A percentile compares a stretch with the other conserved stretches of the same genome.
phyloP scores from a whole-genome alignment of 92 coral and sea anemone genomes.

The Bergia sp. region DNA sequence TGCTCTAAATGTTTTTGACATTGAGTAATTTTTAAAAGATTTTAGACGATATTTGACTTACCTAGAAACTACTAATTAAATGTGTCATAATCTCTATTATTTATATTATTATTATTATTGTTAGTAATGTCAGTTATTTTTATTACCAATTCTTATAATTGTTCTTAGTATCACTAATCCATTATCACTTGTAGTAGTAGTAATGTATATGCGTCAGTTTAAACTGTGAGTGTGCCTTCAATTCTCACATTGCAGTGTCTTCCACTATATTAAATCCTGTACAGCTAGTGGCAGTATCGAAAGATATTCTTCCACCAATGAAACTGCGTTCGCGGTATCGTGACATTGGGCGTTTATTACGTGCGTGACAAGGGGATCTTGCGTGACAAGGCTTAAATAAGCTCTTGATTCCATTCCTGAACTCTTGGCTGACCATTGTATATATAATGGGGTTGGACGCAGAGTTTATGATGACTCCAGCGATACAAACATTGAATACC shows the following conservation, averaged over 20 bases:
- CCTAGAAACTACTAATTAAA: no score
- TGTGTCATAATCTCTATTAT: no score
- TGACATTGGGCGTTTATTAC: background rate
- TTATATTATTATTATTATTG: no score
- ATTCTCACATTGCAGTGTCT: conserved; percentile 22
- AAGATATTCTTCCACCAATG: background rate
- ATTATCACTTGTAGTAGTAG: no score
- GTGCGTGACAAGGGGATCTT: background rate
- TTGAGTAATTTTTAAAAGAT: no score
- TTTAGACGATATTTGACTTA: no score
- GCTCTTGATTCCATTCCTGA: conserved; percentile 54
- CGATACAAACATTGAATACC: conserved; percentile 53
- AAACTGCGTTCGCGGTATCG: background rate
- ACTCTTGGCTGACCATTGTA: conserved; percentile 73
- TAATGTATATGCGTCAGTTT: background rate
- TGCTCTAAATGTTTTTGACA: no score
- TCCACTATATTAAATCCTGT: background rate
- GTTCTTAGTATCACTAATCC: no score
- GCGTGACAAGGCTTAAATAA: background rate
- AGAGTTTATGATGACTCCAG: conserved; percentile 69
- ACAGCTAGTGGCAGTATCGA: background rate
- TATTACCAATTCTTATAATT: no score
- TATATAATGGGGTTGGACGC: conserved; percentile 76
- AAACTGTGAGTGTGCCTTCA: background rate
- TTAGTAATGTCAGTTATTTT: no score